Conservation (phyloP, 1,140 invertebrate genomes). For the Apocrypta bakeri region DNA sequence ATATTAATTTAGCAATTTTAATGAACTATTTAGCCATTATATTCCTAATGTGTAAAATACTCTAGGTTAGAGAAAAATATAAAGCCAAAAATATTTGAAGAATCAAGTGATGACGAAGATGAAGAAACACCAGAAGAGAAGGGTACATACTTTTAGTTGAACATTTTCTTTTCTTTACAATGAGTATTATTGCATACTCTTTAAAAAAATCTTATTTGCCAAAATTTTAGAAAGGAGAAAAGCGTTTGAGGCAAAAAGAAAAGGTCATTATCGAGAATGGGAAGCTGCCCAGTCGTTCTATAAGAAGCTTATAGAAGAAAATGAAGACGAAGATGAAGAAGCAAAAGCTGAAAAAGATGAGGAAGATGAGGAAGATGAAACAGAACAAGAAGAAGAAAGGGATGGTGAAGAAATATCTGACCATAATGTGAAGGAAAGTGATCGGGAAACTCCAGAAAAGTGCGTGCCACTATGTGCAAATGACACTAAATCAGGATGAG, state of each 20-base stretch:
- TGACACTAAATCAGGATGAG: constrained; percentile 62
- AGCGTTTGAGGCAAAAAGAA: constrained; percentile 92
- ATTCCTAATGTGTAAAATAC: constrained; percentile 57
- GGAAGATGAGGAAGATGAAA: constrained; percentile 72
- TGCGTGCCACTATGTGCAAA: constrained; percentile 70
- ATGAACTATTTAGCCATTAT: background rate
- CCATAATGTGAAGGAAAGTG: constrained; percentile 85
- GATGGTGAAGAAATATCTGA: constrained; percentile 76
- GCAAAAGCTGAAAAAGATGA: constrained; percentile 88
- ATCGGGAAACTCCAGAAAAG: constrained; percentile 62
- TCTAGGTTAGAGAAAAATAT: constrained; percentile 76
- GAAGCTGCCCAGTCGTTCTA: constrained; percentile 92
- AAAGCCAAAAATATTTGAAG: constrained; percentile 77
- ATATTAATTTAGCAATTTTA: background rate
- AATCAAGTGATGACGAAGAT: constrained; percentile 79
- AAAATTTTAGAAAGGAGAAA: constrained; percentile 81
- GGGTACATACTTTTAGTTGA: constrained; percentile 68
- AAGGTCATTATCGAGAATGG: constrained; percentile 98
- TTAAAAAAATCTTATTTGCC: no score
- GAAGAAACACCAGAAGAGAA: constrained; percentile 79
- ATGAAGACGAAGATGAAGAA: constrained; percentile 89
- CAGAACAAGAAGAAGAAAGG: constrained; percentile 68
- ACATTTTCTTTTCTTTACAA: no score
- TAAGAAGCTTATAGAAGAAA: constrained; percentile 92
- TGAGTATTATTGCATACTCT: no score